A percentile compares a stretch with the other conserved stretches of the same genome.
phyloP scores from a whole-genome alignment of 2,888 invertebrate species.

The Athetis lepigone region DNA sequence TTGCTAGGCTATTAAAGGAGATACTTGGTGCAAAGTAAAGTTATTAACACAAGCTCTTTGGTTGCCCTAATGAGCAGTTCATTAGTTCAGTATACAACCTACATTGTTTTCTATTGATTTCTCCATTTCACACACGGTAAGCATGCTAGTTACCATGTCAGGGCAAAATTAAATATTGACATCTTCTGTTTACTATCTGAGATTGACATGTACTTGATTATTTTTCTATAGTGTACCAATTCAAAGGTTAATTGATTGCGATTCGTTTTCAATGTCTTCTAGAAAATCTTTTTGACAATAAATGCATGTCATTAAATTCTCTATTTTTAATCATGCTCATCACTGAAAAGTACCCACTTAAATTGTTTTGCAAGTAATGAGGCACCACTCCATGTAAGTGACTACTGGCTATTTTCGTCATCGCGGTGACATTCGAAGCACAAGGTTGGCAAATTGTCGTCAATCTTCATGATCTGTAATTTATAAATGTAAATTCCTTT shows the following conservation, averaged over 20 bases:
- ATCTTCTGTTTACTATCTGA: too few species aligned
- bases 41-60: slow-evolving; percentile 7
- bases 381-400: slow-evolving; percentile 36
- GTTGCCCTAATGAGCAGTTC: slow-evolving; percentile 26
- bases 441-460: slow-evolving; percentile 68
- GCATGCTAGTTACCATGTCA: slow-evolving; percentile 27
- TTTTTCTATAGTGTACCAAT: too few species aligned
- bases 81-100: slow-evolving; percentile 8
- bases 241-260: too few species aligned
- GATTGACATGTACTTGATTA: too few species aligned
- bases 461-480: slow-evolving; percentile 63
- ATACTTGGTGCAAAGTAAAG: not conserved
- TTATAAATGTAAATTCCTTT: slow-evolving; percentile 60
- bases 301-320: too few species aligned
- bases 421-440: slow-evolving; percentile 62
- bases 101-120: slow-evolving; percentile 50
- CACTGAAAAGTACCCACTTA: slow-evolving; percentile 10
- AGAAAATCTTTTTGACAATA: too few species aligned
- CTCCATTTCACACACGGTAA: slow-evolving; percentile 41
- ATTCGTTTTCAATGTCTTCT: too few species aligned
- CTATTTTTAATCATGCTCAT: not conserved
- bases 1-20: slow-evolving; percentile 8
- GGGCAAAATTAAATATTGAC: slow-evolving; percentile 17
- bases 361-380: slow-evolving; percentile 38
- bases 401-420: slow-evolving; percentile 54